A percentile compares a stretch with the other conserved stretches of the same genome.
These are phyloP conservation scores for Oikopleura dioica DNA, from an alignment of 23 tunicate genomes.

Conservation along the genomic window DNA sequence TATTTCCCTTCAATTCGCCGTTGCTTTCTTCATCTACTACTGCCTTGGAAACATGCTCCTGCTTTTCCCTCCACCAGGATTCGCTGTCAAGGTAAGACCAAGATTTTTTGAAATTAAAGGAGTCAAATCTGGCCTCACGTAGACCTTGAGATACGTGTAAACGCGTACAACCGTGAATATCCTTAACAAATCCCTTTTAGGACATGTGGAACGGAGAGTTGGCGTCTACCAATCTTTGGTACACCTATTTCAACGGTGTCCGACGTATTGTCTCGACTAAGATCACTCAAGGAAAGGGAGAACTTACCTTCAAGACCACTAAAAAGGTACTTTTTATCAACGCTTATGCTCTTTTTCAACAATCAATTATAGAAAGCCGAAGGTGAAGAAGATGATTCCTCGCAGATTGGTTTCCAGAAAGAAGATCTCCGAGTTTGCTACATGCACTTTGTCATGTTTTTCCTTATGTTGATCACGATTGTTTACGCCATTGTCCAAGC, in stretches of 20 bases:
- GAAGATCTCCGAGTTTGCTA: not conserved
- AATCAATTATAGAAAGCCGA: not conserved
- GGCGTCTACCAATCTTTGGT: not conserved
- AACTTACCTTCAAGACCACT: conserved; percentile 7
- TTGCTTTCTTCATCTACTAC: conserved; percentile 7
- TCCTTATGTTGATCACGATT: not conserved
- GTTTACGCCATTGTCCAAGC: not conserved
- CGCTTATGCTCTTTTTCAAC: too few relatives aligned
- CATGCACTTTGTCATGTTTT: conserved; percentile 1
- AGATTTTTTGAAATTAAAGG: too few relatives aligned
- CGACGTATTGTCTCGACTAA: conserved; percentile 3
- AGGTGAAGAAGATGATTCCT: not conserved
- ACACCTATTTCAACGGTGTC: not conserved
- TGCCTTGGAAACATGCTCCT: conserved; percentile 1
- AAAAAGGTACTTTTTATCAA: too few relatives aligned
- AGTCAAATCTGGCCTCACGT: too few relatives aligned
- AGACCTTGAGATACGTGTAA: not conserved
- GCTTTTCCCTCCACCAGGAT: conserved; percentile 13
- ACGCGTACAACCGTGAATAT: not conserved
- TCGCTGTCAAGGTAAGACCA: conserved; percentile 12
- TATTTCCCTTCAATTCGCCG: not conserved
- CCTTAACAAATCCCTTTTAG: not conserved
- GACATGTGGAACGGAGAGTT: not conserved
- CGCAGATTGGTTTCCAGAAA: not conserved
- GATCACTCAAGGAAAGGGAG: not conserved